These are phyloP conservation scores for Cryptomyrus ogoouensis DNA, from an alignment of 2,113 vertebrate genomes.

Conservation along the genomic window DNA sequence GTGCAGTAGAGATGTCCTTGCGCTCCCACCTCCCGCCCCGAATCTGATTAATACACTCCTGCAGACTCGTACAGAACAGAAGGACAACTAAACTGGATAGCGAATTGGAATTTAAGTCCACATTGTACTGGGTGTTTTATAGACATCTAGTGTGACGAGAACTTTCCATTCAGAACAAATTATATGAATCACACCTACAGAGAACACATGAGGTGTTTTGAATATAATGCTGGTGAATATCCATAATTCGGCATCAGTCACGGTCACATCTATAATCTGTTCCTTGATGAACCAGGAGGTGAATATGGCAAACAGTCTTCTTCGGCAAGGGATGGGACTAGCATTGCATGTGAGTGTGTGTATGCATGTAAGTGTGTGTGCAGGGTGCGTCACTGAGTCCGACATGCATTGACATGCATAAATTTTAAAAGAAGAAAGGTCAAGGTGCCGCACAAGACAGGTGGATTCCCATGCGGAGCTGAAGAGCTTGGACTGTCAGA, in stretches of 20 bases:
- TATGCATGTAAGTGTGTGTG: not conserved
- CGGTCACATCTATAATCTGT: not conserved
- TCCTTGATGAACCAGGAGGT: not conserved
- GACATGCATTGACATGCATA: constrained; percentile 29
- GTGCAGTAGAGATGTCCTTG: not conserved
- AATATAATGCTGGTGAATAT: not conserved
- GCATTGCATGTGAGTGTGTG: not conserved
- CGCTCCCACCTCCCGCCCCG: not conserved
- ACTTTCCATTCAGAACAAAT: not conserved
- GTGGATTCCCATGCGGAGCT: constrained; percentile 61
- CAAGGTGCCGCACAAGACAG: not conserved
- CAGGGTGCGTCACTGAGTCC: not conserved
- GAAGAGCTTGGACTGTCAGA: constrained; percentile 43
- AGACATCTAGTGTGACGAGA: not conserved
- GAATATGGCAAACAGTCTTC: not conserved
- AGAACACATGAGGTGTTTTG: not conserved
- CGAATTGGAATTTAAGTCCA: not conserved
- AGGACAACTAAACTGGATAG: not conserved
- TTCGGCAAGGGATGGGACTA: not conserved
- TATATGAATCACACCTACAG: not conserved
- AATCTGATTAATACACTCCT: not conserved
- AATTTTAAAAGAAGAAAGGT: not conserved
- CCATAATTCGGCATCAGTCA: not conserved
- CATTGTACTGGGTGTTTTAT: not conserved
- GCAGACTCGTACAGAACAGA: not conserved